Percentiles rank a stretch among this genome's conserved stretches.
phyloP scores from a whole-genome alignment of 2,888 invertebrate species.

The Stictocephala bisonia region DNA sequence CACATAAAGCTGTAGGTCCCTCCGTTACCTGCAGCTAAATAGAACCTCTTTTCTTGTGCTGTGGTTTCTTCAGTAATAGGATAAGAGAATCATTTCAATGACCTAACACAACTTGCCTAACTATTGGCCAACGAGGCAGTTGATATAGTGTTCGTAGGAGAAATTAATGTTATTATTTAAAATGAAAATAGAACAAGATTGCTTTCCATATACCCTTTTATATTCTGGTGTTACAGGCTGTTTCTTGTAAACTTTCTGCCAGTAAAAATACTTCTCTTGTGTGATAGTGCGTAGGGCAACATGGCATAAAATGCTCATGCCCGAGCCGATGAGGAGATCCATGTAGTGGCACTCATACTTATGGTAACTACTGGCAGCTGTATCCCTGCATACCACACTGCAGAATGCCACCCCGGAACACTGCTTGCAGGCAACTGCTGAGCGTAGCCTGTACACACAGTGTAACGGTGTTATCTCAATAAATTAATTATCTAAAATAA shows the following conservation, averaged over 20 bases:
- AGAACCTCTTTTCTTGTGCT: too few species aligned
- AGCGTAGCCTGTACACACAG: slow-evolving; percentile 67
- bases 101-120: too few species aligned
- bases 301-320: slow-evolving; percentile 84
- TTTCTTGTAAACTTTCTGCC: slow-evolving; percentile 27
- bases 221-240: slow-evolving; percentile 20
- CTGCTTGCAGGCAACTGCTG: slow-evolving; percentile 77
- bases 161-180: too few species aligned
- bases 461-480: too few species aligned
- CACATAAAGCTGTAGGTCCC: too few species aligned
- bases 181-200: too few species aligned
- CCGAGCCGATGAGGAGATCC: slow-evolving; percentile 81
- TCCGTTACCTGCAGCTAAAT: too few species aligned
- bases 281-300: slow-evolving; percentile 83
- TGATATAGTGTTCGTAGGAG: too few species aligned
- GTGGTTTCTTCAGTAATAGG: too few species aligned
- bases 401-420: slow-evolving; percentile 86
- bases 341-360: slow-evolving; percentile 79
- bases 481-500: too few species aligned
- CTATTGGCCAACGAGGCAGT: too few species aligned
- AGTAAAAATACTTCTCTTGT: slow-evolving; percentile 63
- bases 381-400: slow-evolving; percentile 72
- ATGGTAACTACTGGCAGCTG: slow-evolving; percentile 76
- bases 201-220: slow-evolving; percentile 25
- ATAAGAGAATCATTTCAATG: too few species aligned